phyloP scores from a whole-genome alignment of 2,888 invertebrate genomes.

The Epinotia demarniana region DNA sequence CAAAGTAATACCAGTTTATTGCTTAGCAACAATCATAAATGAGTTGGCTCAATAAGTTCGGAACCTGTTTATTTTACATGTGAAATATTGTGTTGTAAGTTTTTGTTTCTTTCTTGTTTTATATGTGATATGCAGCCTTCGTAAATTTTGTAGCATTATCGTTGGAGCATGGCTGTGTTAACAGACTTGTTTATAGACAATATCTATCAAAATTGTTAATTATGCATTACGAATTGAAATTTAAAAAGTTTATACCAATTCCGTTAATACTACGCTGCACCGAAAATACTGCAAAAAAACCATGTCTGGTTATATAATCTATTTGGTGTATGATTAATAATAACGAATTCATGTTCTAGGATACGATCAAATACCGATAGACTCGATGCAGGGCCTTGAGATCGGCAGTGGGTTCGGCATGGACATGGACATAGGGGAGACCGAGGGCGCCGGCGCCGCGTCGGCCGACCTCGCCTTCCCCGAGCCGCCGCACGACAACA shows the following conservation, averaged over 20 bases:
- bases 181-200: too few relatives aligned
- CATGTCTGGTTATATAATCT: not conserved
- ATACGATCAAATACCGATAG: conserved; percentile 99
- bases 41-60: not conserved
- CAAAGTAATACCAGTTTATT: not conserved
- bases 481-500: conserved; percentile 94
- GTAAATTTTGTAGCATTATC: too few relatives aligned
- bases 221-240: too few relatives aligned
- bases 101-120: not conserved
- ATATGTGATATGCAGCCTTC: not conserved
- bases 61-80: not conserved
- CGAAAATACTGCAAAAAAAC: too few relatives aligned
- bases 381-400: conserved; percentile 97
- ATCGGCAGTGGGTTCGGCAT: conserved; percentile 94
- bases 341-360: conserved; percentile 81
- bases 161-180: too few relatives aligned
- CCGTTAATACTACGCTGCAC: too few relatives aligned
- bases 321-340: not conserved
- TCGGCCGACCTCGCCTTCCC: conserved; percentile 93
- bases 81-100: not conserved
- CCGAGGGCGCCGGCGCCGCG: conserved; percentile 90
- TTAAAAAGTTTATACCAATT: too few relatives aligned
- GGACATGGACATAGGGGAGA: conserved; percentile 96
- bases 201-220: too few relatives aligned
- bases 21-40: not conserved